phyloP scores from a whole-genome alignment of 2,888 invertebrate species.

The Linyphia triangularis region DNA sequence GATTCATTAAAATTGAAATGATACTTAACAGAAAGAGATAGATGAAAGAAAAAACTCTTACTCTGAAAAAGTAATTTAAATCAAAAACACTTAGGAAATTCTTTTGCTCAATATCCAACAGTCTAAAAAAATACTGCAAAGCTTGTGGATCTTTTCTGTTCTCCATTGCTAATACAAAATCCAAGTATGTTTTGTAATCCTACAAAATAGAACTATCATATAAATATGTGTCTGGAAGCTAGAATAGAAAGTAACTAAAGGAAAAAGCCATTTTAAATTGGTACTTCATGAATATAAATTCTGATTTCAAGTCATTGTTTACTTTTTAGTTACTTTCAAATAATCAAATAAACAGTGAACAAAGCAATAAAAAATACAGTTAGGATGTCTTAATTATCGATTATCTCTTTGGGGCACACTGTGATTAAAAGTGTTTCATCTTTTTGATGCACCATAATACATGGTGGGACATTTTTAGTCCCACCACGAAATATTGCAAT shows the following conservation, averaged over 20 bases:
- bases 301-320: not conserved
- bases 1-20: not conserved
- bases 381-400: too few species aligned
- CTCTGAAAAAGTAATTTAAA: conserved; percentile 94
- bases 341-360: too few species aligned
- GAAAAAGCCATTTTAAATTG: not conserved
- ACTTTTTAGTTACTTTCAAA: too few species aligned
- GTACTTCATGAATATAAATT: not conserved
- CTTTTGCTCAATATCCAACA: conserved; percentile 92
- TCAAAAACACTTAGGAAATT: conserved; percentile 94
- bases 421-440: too few species aligned
- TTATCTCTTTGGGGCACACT: too few species aligned
- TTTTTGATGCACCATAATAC: too few species aligned
- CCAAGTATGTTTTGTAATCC: conserved; percentile 98
- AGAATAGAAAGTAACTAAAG: not conserved
- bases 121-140: conserved; percentile 92
- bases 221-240: not conserved
- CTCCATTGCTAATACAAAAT: conserved; percentile 95
- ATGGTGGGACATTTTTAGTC: too few species aligned
- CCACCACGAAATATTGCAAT: too few species aligned
- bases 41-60: too few species aligned
- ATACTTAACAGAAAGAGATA: not conserved
- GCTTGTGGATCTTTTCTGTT: conserved; percentile 95
- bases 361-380: too few species aligned
- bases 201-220: conserved; percentile 22